Evolutionary conservation across 92 coral and sea anemone species (phyloP).

Genomic region (Heliopora coerulea): DNA sequence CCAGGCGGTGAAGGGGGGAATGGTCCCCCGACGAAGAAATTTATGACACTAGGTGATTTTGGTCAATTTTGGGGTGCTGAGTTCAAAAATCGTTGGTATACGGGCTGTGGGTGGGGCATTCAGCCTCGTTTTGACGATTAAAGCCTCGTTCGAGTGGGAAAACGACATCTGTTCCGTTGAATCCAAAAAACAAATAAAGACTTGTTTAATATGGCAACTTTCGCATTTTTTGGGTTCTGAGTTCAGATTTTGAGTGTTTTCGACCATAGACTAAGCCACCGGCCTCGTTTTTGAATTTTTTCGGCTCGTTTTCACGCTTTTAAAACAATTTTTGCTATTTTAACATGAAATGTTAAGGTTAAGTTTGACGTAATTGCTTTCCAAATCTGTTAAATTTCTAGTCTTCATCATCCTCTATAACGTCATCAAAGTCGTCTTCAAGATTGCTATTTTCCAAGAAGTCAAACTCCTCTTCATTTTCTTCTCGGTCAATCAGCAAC

Average conservation of each 20-base stretch:
- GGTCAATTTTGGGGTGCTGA: constrained; percentile 19
- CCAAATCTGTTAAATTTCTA: background rate
- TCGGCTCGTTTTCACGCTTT: too few relatives aligned
- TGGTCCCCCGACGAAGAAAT: constrained; percentile 29
- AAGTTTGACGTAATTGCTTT: too few relatives aligned
- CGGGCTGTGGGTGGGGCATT: constrained; percentile 10
- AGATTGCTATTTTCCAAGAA: background rate
- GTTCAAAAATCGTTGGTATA: constrained; percentile 15
- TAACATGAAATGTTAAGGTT: too few relatives aligned
- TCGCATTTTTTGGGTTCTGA: background rate
- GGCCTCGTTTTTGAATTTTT: too few relatives aligned
- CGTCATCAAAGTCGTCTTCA: constrained; percentile 21
- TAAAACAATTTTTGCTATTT: too few relatives aligned
- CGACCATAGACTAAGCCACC: too few relatives aligned
- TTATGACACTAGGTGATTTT: constrained; percentile 6
- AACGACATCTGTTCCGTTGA: background rate
- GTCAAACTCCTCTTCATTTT: constrained; percentile 2
- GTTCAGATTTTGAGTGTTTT: background rate
- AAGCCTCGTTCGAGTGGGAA: constrained; percentile 10
- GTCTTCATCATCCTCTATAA: background rate
- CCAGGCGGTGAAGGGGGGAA: constrained; percentile 20
- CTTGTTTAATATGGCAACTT: background rate
- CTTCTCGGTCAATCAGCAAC: constrained; percentile 1
- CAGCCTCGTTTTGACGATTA: constrained; percentile 5
- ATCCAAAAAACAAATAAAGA: background rate